A percentile compares a stretch with the other conserved stretches of the same genome.
These are phyloP conservation scores for Champsocephalus gunnari DNA, from an alignment of 2,797 vertebrate species.

Conservation along the genomic window DNA sequence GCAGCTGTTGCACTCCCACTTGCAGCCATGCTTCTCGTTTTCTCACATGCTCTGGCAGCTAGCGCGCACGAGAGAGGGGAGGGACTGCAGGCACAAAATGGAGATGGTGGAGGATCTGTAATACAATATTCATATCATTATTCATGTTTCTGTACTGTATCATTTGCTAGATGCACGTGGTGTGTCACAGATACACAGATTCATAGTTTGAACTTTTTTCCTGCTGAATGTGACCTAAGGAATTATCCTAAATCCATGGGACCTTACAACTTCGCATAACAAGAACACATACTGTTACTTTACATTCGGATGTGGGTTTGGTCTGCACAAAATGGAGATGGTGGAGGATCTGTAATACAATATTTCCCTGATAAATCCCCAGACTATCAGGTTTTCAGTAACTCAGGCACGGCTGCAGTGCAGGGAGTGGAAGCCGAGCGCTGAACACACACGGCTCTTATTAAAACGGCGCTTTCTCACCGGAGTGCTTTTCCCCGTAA, in stretches of 20 bases:
- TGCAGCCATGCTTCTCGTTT: too few relatives aligned
- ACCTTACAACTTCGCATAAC: conserved; percentile 19
- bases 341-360: background rate
- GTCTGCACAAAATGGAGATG: background rate
- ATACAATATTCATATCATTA: conserved; percentile 3
- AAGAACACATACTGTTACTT: background rate
- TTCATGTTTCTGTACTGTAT: conserved; percentile 13
- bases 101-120: too few relatives aligned
- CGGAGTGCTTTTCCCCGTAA: too few relatives aligned
- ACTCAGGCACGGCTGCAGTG: background rate
- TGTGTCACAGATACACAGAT: conserved; percentile 13
- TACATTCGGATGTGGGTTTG: conserved; percentile 10
- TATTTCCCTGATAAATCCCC: background rate
- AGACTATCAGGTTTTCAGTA: background rate
- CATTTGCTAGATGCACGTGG: background rate
- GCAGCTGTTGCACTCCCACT: too few relatives aligned
- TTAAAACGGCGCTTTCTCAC: too few relatives aligned
- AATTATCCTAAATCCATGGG: conserved; percentile 25
- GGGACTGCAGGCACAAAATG: too few relatives aligned
- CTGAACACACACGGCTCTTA: too few relatives aligned
- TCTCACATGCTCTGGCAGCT: too few relatives aligned
- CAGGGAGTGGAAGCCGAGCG: too few relatives aligned
- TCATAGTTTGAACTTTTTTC: conserved; percentile 8
- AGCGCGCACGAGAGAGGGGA: too few relatives aligned
- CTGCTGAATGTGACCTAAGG: conserved; percentile 36